Base-by-base conservation (phyloP, 2,113 vertebrate species). In the Proterorhinus semilunaris region DNA sequence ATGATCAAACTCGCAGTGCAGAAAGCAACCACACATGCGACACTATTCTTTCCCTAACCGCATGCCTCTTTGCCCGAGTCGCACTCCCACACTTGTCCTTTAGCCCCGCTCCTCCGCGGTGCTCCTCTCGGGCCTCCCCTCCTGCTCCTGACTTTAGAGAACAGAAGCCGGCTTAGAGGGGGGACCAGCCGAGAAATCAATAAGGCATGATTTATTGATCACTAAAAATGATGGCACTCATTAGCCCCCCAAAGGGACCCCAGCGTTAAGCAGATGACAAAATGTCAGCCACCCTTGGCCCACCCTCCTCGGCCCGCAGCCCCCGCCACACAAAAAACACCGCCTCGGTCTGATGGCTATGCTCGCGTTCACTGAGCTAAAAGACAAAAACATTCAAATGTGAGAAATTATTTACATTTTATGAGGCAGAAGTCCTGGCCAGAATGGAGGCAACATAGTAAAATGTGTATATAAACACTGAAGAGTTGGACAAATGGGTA, bases 161-260 rank as follows among this genome's bases (percentile, higher is more conserved):
- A 91, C 87, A 93, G 90, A 93, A 89, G 90, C 77, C 57, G 68
- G 87, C 87, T 91, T 87, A 86, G 82, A 79, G 76, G 69, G 73
- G 75, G 72, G 65, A 75, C 58, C 69, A 82, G 62, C 68, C 12
- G 67, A 87, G 81, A 86, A 92, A 93, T 93, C 92, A 93, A 93
- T 92, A 93, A 91, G 82, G 78, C 91, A 93, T 93, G 91, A 93
- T 93, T 93, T 93, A 93, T 93, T 93, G 92, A 93, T 93, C 89
- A 93, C 86, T 91, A 91, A 92, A 92, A 92, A 92, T 87, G 87
- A 92, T 89, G 86, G 84, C 79, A 42, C 90, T 92, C 91, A 93
- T 93, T 93, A 93, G 90, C 92, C 92, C 92, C 92, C 92, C 73
- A 82, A 92, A 83, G 91, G 79, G 90, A 88, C 91, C 77, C 81